A percentile compares a stretch with the other conserved stretches of the same genome.
Evolutionary conservation across 2,888 invertebrate genomes (phyloP).

Genomic region (Macrosiphum euphorbiae): DNA sequence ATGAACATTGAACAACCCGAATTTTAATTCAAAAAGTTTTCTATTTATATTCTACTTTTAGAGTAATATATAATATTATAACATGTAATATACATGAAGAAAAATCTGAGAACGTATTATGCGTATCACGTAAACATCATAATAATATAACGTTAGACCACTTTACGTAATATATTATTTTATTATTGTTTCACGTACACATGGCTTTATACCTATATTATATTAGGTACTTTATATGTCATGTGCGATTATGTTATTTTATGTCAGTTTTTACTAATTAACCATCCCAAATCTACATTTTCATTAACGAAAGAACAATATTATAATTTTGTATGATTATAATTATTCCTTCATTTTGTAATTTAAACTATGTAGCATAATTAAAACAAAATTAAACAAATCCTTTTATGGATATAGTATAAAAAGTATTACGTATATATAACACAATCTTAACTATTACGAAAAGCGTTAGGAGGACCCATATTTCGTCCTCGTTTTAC

Average conservation of each 20-base stretch:
- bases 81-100: background rate
- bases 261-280: background rate
- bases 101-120: background rate
- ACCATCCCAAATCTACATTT: background rate
- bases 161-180: background rate
- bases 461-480: background rate
- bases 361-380: background rate
- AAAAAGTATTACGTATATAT: background rate
- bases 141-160: background rate
- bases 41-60: background rate
- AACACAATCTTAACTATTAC: background rate
- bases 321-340: background rate
- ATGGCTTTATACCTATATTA: too few relatives aligned
- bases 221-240: background rate
- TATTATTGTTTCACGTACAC: background rate
- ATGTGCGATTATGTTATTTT: background rate
- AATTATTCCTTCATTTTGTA: background rate
- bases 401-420: background rate
- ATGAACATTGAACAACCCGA: background rate
- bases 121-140: background rate
- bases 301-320: background rate
- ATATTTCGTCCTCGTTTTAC: background rate
- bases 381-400: background rate
- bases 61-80: background rate
- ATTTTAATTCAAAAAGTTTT: background rate